Conservation (phyloP, 1,140 invertebrate species). For the Mercenaria mercenaria region DNA sequence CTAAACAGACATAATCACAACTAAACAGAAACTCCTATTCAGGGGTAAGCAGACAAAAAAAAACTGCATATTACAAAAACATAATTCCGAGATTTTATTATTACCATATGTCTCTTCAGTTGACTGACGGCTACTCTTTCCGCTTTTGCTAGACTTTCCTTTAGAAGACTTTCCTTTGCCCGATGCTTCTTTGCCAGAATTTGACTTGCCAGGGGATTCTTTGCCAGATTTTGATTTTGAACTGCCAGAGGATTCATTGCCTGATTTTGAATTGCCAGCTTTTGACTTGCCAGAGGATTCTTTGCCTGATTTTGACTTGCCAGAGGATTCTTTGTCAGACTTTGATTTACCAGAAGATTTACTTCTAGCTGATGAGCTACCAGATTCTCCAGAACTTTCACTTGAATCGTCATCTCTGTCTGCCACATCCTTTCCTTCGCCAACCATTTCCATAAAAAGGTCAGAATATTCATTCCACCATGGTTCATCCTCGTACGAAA, state of each 20-base stretch:
- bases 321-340: neutral
- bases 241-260: neutral
- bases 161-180: no score
- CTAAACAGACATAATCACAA: no score
- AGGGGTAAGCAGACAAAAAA: no score
- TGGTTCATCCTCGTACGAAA: neutral
- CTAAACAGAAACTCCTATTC: no score
- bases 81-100: no score
- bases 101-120: no score
- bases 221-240: neutral
- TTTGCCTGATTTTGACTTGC: neutral
- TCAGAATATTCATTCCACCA: neutral
- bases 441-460: neutral
- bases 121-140: no score
- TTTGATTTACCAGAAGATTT: neutral
- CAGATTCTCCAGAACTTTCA: neutral
- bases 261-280: neutral
- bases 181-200: neutral
- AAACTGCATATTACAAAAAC: no score
- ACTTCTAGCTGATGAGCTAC: no score
- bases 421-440: neutral
- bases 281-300: neutral
- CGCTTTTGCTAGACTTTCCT: no score
- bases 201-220: neutral
- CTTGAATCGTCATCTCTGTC: neutral